Evolutionary conservation across 2,797 vertebrate genomes (phyloP).

Genomic region (Pteronotus mesoamericanus): DNA sequence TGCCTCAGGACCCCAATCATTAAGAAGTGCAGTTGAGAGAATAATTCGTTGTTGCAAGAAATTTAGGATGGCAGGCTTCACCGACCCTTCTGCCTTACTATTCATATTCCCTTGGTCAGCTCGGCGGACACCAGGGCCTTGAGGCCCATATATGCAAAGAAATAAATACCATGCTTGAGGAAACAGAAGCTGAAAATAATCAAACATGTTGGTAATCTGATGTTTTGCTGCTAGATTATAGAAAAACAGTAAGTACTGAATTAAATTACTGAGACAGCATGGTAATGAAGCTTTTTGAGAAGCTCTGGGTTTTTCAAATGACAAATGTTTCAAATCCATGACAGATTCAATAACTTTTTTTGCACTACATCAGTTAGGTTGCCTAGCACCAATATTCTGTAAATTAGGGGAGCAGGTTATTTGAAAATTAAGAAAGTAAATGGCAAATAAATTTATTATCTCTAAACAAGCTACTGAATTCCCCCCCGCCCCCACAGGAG

Average conservation of each 20-base stretch:
- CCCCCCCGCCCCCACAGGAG: neutral
- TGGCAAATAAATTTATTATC: slow-evolving; percentile 22
- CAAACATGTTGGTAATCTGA: slow-evolving; percentile 71
- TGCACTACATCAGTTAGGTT: slow-evolving; percentile 60
- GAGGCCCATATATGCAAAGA: slow-evolving; percentile 42
- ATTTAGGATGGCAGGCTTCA: neutral
- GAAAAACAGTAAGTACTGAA: slow-evolving; percentile 76
- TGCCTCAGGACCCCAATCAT: neutral
- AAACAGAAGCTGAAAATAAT: slow-evolving; percentile 75
- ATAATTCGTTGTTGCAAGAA: neutral
- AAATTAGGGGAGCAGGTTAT: slow-evolving; percentile 64
- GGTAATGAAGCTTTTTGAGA: slow-evolving; percentile 70
- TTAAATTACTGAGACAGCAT: slow-evolving; percentile 66
- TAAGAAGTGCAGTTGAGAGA: neutral
- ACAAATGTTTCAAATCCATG: slow-evolving; percentile 76
- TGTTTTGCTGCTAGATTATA: slow-evolving; percentile 74
- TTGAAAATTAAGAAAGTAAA: slow-evolving; percentile 44
- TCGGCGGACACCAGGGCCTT: neutral
- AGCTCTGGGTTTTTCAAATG: slow-evolving; percentile 68
- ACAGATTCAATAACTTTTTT: slow-evolving; percentile 76
- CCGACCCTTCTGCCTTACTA: neutral
- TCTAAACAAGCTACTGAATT: neutral
- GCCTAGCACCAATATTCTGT: slow-evolving; percentile 68
- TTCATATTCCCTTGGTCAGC: neutral
- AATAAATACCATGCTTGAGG: slow-evolving; percentile 67